phyloP scores from a whole-genome alignment of 35 echinoderm and acorn worm species.

The Holothuria glaberrima region DNA sequence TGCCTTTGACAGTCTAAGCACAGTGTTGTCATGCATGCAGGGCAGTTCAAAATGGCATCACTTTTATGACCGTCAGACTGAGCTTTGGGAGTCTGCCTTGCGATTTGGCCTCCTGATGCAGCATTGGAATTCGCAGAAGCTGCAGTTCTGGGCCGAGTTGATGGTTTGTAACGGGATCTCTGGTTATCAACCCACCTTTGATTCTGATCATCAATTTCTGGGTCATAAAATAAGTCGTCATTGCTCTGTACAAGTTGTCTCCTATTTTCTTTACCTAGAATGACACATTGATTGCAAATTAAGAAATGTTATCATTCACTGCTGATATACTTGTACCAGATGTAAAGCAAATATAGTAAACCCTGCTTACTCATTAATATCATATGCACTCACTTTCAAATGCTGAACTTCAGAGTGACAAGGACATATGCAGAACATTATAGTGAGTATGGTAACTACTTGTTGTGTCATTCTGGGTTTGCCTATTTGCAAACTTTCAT shows the following conservation, averaged over 20 bases:
- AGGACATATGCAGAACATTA: too few species aligned
- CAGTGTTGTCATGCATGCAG: conserved; percentile 90
- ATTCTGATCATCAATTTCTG: conserved; percentile 91
- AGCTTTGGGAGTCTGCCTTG: background rate
- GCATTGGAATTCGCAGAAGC: background rate
- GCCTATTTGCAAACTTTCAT: too few species aligned
- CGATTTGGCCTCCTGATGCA: background rate
- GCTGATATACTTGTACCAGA: background rate
- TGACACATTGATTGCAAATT: background rate
- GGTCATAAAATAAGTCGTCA: conserved; percentile 95
- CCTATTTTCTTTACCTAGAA: conserved; percentile 68
- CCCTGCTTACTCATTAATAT: too few species aligned
- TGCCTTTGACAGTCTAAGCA: conserved; percentile 98
- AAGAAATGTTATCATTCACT: background rate
- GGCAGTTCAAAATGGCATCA: conserved; percentile 96
- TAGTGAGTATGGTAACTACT: too few species aligned
- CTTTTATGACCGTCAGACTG: conserved; percentile 17
- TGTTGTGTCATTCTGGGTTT: too few species aligned
- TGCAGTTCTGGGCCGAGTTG: background rate
- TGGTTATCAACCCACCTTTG: conserved; percentile 95
- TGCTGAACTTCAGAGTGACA: too few species aligned
- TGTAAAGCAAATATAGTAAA: too few species aligned
- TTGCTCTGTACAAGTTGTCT: conserved; percentile 83
- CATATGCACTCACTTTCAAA: too few species aligned
- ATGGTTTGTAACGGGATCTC: conserved; percentile 71